phyloP scores from a whole-genome alignment of 2,888 invertebrate species.

The Dermolepida albohirtum region DNA sequence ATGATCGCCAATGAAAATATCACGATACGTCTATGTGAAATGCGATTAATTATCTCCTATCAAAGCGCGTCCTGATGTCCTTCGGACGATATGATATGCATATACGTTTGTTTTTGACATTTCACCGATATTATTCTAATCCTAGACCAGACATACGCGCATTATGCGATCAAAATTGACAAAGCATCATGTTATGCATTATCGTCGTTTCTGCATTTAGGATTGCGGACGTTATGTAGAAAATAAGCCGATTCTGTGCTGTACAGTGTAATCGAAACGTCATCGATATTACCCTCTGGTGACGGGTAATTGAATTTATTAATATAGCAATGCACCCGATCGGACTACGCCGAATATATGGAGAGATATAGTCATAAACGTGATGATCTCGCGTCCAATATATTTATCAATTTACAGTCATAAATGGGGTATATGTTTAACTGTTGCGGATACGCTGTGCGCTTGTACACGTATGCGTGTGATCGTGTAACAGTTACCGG shows the following conservation, averaged over 20 bases:
- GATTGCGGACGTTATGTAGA: too few relatives aligned
- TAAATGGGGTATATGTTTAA: slow-evolving; percentile 10
- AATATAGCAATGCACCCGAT: slow-evolving; percentile 30
- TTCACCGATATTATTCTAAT: slow-evolving; percentile 34
- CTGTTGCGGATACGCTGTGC: background rate
- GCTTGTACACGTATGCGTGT: too few relatives aligned
- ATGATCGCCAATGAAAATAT: slow-evolving; percentile 59
- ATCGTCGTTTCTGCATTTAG: background rate
- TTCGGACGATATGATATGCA: slow-evolving; percentile 41
- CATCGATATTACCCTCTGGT: slow-evolving; percentile 15
- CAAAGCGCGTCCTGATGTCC: slow-evolving; percentile 51
- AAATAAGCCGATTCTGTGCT: background rate
- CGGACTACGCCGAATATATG: too few relatives aligned
- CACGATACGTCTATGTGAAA: slow-evolving; percentile 52
- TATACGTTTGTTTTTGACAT: slow-evolving; percentile 50
- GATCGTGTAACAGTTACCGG: too few relatives aligned
- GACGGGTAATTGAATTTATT: slow-evolving; percentile 42
- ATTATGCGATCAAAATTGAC: slow-evolving; percentile 3
- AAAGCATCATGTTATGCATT: background rate
- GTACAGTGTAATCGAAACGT: slow-evolving; percentile 31
- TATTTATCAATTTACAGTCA: slow-evolving; percentile 25
- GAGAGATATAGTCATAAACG: too few relatives aligned
- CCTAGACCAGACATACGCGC: slow-evolving; percentile 19
- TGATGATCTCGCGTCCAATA: background rate
- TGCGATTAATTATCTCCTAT: slow-evolving; percentile 60